A percentile compares a stretch with the other conserved stretches of the same genome.
Conservation (phyloP, 2,113 vertebrate species). For the Romanogobio albipinnatus region DNA sequence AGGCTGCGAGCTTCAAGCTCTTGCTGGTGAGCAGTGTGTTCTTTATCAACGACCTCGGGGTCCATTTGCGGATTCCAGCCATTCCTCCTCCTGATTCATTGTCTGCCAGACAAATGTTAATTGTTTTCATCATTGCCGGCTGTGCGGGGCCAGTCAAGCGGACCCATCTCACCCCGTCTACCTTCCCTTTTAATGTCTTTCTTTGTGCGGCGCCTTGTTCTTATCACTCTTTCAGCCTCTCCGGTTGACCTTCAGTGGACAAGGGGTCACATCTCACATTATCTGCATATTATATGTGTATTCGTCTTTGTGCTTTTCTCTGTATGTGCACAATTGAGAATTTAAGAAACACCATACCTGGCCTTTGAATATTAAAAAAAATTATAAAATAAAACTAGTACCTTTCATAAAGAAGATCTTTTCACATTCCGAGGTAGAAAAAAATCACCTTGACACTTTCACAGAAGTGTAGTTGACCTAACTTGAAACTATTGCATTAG, state of each 20-base stretch:
- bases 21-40: conserved; percentile 75
- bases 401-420: neutral
- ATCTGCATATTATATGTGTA: conserved; percentile 23
- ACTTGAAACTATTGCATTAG: conserved; percentile 15
- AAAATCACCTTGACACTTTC: conserved; percentile 34
- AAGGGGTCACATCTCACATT: conserved; percentile 55
- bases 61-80: conserved; percentile 84
- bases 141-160: conserved; percentile 71
- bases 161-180: conserved; percentile 76
- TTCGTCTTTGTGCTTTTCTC: conserved; percentile 21
- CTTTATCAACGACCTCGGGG: conserved; percentile 76
- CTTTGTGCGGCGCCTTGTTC: conserved; percentile 63
- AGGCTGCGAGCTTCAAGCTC: conserved; percentile 70
- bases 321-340: neutral
- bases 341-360: neutral
- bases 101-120: conserved; percentile 90
- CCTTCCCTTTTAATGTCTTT: conserved; percentile 74
- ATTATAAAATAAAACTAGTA: neutral
- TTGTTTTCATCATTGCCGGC: conserved; percentile 86
- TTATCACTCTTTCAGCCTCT: conserved; percentile 65
- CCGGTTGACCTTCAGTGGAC: conserved; percentile 67
- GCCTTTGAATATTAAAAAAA: neutral
- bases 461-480: conserved; percentile 16
- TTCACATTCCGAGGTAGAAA: neutral
- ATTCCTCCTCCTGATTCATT: conserved; percentile 90